Percentiles rank a stretch among this genome's conserved stretches.
phyloP scores from a whole-genome alignment of 2,888 invertebrate species.

The Tenthredo scrophulariae region DNA sequence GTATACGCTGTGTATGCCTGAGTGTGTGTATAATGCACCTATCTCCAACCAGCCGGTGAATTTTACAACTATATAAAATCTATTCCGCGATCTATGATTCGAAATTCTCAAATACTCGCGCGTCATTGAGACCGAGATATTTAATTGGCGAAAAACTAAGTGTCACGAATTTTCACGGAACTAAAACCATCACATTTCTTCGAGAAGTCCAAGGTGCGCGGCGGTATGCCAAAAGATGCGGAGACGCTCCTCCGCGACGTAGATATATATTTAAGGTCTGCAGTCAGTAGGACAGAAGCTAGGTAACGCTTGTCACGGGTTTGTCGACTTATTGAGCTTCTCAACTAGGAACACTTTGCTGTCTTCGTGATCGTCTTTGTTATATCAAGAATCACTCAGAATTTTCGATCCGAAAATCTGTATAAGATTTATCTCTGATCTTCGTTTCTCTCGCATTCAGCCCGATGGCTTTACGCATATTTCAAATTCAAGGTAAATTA shows the following conservation, averaged over 20 bases:
- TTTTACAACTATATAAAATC: not conserved
- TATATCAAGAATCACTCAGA: not conserved
- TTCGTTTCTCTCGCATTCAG: not conserved
- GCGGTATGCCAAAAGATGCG: constrained; percentile 64
- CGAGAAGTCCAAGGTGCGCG: constrained; percentile 62
- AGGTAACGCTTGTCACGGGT: constrained; percentile 32
- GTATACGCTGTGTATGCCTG: not conserved
- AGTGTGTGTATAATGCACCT: not conserved
- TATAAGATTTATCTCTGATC: not conserved
- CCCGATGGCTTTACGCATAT: constrained; percentile 66
- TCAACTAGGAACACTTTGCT: not conserved
- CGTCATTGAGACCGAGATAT: constrained; percentile 4
- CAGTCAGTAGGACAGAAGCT: constrained; percentile 39
- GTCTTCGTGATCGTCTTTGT: not conserved
- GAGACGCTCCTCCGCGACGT: constrained; percentile 6
- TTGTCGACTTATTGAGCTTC: constrained; percentile 40
- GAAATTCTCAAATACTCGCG: not conserved
- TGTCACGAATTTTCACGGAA: constrained; percentile 9
- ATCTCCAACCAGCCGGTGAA: not conserved
- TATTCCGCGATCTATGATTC: constrained; percentile 2
- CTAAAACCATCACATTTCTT: constrained; percentile 30
- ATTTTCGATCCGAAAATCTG: not conserved
- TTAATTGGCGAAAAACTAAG: not conserved
- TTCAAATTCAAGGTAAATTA: constrained; percentile 68
- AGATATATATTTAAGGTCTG: constrained; percentile 24